A percentile compares a stretch with the other conserved stretches of the same genome.
Conservation (phyloP, 2,113 vertebrate genomes). For the Rhineura floridana region DNA sequence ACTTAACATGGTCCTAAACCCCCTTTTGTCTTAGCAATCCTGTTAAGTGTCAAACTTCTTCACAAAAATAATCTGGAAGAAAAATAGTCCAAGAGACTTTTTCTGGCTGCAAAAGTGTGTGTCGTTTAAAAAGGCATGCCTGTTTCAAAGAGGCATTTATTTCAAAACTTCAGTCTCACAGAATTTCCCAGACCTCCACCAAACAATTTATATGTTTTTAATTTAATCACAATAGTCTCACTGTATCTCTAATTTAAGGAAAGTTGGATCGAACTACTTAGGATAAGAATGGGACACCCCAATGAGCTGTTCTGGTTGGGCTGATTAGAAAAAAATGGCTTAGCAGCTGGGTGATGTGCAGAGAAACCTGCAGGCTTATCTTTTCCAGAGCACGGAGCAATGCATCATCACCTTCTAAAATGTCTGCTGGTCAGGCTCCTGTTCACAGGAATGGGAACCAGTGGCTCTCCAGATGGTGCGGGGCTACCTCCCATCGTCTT, state of each 20-base stretch:
- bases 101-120: background rate
- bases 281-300: background rate
- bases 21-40: background rate
- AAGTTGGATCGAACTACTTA: background rate
- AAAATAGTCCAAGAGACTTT: background rate
- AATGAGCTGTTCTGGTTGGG: background rate
- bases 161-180: background rate
- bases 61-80: no score
- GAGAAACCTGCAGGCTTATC: background rate
- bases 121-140: background rate
- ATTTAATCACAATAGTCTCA: background rate
- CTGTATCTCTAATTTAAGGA: background rate
- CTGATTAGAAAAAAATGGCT: no score
- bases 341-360: no score
- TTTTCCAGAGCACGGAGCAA: background rate
- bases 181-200: background rate
- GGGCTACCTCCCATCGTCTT: background rate
- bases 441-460: background rate
- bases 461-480: background rate
- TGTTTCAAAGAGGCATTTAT: background rate
- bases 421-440: background rate
- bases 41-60: background rate
- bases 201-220: no score
- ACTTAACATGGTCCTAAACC: no score
- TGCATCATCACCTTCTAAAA: background rate